Conservation (phyloP, 2,888 invertebrate genomes). For the Cacoxenus indagator region DNA sequence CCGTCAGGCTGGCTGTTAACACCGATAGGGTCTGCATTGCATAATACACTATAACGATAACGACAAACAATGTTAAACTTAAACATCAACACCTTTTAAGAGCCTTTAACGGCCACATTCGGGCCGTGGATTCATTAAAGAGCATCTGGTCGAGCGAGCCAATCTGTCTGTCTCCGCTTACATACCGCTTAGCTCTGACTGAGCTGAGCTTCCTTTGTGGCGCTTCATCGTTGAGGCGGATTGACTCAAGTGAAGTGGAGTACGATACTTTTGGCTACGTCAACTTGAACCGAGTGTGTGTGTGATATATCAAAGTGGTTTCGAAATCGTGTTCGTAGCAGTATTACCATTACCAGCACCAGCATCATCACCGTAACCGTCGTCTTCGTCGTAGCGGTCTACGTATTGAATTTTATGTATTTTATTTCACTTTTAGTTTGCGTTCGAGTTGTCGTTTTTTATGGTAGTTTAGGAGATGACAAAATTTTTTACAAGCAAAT, state of each 20-base stretch:
- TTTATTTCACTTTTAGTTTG: conserved; percentile 22
- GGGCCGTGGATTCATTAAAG: conserved; percentile 1
- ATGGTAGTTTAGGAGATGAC: conserved; percentile 67
- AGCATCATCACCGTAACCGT: conserved; percentile 12
- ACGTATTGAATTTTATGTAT: conserved; percentile 7
- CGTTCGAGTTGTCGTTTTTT: conserved; percentile 61
- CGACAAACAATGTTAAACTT: conserved; percentile 67
- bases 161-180: conserved; percentile 2
- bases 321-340: conserved; percentile 35
- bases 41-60: conserved; percentile 67
- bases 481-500: conserved; percentile 68
- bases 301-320: conserved; percentile 65
- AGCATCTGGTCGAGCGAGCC: not conserved
- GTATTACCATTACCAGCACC: conserved; percentile 32
- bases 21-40: not conserved
- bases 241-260: no score
- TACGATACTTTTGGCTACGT: no score
- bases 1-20: not conserved
- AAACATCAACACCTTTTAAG: conserved; percentile 69
- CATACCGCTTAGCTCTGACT: not conserved
- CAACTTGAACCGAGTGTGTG: not conserved
- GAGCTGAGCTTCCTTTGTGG: not conserved
- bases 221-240: no score
- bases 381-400: no score
- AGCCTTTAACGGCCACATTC: conserved; percentile 44